Evolutionary conservation across 2,888 invertebrate genomes (phyloP).

Genomic region (Odontomyia ornata): DNA sequence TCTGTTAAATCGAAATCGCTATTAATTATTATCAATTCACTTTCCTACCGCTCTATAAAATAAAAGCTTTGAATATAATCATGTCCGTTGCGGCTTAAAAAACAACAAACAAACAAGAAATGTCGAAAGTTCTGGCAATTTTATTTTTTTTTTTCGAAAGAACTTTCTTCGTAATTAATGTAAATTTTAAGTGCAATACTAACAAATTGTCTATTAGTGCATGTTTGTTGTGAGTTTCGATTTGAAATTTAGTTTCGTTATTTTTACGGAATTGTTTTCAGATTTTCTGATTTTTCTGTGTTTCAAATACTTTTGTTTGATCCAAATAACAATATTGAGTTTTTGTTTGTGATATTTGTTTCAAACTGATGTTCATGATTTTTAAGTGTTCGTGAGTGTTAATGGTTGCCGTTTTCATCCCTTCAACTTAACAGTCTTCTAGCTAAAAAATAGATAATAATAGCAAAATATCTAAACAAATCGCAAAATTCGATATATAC

Average conservation of each 20-base stretch:
- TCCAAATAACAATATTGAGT: background rate
- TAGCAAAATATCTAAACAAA: background rate
- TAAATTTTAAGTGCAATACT: background rate
- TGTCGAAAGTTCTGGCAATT: background rate
- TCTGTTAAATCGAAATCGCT: background rate
- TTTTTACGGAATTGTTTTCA: background rate
- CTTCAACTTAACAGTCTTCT: background rate
- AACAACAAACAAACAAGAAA: background rate
- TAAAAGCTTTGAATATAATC: background rate
- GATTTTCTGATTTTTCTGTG: conserved; percentile 15
- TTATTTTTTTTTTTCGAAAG: background rate
- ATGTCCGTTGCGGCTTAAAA: background rate
- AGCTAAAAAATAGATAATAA: background rate
- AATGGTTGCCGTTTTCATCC: conserved; percentile 40
- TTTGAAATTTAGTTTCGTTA: background rate
- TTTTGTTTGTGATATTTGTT: conserved; percentile 8
- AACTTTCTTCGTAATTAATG: background rate
- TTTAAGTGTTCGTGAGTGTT: conserved; percentile 44
- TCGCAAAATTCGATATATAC: background rate
- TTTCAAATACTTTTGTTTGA: background rate
- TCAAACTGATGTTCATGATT: background rate
- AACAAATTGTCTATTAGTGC: background rate
- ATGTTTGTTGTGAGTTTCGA: conserved; percentile 36
- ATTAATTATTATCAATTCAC: background rate
- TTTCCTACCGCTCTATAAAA: conserved; percentile 4